Evolutionary conservation across 2,797 vertebrate genomes (phyloP).

Genomic region (Onychomys torridus): DNA sequence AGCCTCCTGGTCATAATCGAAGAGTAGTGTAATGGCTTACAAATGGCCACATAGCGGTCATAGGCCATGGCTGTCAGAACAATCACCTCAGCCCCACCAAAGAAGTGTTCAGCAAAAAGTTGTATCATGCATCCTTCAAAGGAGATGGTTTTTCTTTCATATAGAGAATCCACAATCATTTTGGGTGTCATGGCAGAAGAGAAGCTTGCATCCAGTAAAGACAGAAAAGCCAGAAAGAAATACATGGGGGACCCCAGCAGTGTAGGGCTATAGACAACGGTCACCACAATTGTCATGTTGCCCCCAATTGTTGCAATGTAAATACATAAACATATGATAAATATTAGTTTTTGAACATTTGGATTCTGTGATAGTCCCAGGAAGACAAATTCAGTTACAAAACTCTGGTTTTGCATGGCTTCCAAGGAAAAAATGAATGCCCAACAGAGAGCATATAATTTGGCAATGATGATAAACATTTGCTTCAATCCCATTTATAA

Average conservation of each 20-base stretch:
- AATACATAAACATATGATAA: conserved; percentile 31
- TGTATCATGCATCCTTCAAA: conserved; percentile 76
- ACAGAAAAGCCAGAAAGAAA: conserved; percentile 75
- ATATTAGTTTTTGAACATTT: conserved; percentile 63
- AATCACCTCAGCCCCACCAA: conserved; percentile 61
- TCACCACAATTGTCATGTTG: conserved; percentile 58
- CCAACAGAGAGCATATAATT: background rate
- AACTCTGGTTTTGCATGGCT: conserved; percentile 72
- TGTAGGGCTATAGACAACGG: background rate
- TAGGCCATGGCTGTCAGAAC: conserved; percentile 79
- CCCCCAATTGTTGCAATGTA: background rate
- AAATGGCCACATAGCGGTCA: conserved; percentile 83
- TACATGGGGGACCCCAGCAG: conserved; percentile 73
- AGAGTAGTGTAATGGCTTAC: conserved; percentile 79
- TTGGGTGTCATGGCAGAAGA: conserved; percentile 73
- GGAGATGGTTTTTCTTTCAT: conserved; percentile 72
- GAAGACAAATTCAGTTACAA: conserved; percentile 64
- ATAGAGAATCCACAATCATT: conserved; percentile 59
- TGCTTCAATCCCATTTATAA: background rate
- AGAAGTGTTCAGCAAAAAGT: conserved; percentile 69
- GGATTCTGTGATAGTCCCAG: conserved; percentile 69
- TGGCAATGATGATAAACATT: background rate
- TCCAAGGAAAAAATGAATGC: background rate
- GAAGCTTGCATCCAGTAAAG: conserved; percentile 76
- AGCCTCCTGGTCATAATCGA: conserved; percentile 61